Evolutionary conservation across 1,140 invertebrate genomes (phyloP).

Genomic region (Trachymyrmex cornetzi): DNA sequence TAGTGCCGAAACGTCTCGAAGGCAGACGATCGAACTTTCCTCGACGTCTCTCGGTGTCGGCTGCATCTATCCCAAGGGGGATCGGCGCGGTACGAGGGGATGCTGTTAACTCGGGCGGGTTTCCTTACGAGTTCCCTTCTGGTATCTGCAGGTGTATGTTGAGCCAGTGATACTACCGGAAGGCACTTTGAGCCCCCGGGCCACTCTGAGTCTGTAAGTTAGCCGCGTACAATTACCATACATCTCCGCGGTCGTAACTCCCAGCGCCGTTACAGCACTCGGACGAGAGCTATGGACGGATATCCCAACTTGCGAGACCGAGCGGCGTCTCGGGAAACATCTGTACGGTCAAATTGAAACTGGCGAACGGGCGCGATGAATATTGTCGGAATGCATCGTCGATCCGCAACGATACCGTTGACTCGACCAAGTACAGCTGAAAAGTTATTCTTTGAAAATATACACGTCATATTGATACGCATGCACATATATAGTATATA

Average conservation of each 20-base stretch:
- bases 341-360: slow-evolving; percentile 63
- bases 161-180: slow-evolving; percentile 80
- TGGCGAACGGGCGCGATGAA: slow-evolving; percentile 42
- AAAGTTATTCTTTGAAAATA: background rate
- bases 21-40: slow-evolving; percentile 71
- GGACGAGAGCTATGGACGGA: slow-evolving; percentile 80
- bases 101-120: slow-evolving; percentile 75
- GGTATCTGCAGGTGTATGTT: slow-evolving; percentile 78
- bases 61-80: slow-evolving; percentile 42
- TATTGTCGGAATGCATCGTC: slow-evolving; percentile 31
- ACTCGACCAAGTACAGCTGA: background rate
- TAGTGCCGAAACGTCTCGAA: slow-evolving; percentile 59
- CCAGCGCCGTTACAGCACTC: slow-evolving; percentile 78
- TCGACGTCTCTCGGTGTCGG: slow-evolving; percentile 73
- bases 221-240: slow-evolving; percentile 84
- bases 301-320: slow-evolving; percentile 71
- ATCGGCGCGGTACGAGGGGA: slow-evolving; percentile 43
- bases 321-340: slow-evolving; percentile 66
- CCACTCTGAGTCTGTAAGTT: slow-evolving; percentile 83
- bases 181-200: slow-evolving; percentile 81
- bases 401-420: background rate
- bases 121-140: slow-evolving; percentile 73
- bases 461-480: background rate
- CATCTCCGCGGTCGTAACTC: slow-evolving; percentile 79
- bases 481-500: no score